Conservation (phyloP, 1,140 invertebrate genomes). For the Euura lappo region DNA sequence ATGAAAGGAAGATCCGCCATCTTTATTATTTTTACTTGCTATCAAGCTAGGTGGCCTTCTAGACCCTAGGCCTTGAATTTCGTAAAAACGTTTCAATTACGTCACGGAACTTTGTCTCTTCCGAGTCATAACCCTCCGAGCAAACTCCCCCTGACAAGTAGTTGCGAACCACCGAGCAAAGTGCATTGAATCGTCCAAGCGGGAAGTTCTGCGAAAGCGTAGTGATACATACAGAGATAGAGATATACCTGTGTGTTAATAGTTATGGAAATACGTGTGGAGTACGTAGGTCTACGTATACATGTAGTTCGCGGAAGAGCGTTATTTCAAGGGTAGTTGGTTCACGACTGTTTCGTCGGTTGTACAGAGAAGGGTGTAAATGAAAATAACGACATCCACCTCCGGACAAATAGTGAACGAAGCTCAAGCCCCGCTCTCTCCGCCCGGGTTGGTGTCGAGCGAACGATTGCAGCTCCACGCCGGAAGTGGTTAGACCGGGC, state of each 20-base stretch:
- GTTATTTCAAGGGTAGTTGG: slow-evolving; percentile 3
- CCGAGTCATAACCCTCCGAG: neutral
- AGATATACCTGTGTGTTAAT: too few species aligned
- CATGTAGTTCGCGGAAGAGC: neutral
- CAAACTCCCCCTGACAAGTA: neutral
- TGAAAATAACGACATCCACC: slow-evolving; percentile 5
- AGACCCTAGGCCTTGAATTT: neutral
- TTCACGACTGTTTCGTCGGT: neutral
- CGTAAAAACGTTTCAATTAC: neutral
- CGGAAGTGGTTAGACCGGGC: slow-evolving; percentile 1
- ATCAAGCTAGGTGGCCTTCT: too few species aligned
- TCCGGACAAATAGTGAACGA: neutral
- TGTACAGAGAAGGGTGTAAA: neutral
- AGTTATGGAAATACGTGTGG: too few species aligned
- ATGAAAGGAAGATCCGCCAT: too few species aligned
- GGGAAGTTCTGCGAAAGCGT: neutral
- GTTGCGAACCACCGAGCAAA: neutral
- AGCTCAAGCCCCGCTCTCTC: neutral
- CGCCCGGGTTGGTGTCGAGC: neutral
- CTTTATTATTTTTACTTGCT: too few species aligned
- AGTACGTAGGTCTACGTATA: too few species aligned
- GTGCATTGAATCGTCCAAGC: neutral
- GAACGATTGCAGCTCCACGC: neutral
- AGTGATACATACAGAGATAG: neutral
- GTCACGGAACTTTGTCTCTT: neutral